A percentile compares a stretch with the other conserved stretches of the same genome.
Conservation (phyloP, 2,113 vertebrate genomes). For the Chunga burmeisteri region DNA sequence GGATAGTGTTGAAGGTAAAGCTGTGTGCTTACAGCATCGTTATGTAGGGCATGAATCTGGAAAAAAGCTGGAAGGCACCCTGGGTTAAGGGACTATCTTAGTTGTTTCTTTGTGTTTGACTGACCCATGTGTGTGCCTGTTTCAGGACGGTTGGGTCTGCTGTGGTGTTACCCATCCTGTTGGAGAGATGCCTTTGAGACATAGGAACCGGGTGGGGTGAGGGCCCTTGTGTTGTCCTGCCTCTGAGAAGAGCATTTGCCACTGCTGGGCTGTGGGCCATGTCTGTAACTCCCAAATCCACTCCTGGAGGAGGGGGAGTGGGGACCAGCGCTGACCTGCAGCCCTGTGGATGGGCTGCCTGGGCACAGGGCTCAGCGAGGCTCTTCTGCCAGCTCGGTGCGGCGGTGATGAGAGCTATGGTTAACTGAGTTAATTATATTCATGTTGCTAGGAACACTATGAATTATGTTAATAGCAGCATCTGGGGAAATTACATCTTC, state of each 20-base stretch:
- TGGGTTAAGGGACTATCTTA: background rate
- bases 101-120: background rate
- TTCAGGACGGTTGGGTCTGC: background rate
- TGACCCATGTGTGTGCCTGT: rapidly evolving
- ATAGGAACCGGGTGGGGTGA: rapidly evolving
- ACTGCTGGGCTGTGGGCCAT: background rate
- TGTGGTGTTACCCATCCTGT: rapidly evolving
- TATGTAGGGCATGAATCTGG: rapidly evolving
- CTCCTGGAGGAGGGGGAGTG: rapidly evolving
- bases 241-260: background rate
- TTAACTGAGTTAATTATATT: conserved; percentile 56
- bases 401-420: background rate
- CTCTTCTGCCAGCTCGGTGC: background rate
- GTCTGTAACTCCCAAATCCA: rapidly evolving
- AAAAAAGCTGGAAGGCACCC: background rate
- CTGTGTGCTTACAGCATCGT: rapidly evolving
- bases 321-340: background rate
- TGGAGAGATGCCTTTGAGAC: background rate
- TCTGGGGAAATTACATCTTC: conserved; percentile 64
- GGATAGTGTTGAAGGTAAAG: background rate
- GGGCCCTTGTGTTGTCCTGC: background rate
- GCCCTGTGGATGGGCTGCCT: background rate
- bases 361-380: background rate
- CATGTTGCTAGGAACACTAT: conserved; percentile 27
- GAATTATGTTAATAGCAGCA: conserved; percentile 57